These are phyloP conservation scores for Cetoscarus ocellatus DNA, from an alignment of 2,797 vertebrate genomes.

Conservation along the genomic window DNA sequence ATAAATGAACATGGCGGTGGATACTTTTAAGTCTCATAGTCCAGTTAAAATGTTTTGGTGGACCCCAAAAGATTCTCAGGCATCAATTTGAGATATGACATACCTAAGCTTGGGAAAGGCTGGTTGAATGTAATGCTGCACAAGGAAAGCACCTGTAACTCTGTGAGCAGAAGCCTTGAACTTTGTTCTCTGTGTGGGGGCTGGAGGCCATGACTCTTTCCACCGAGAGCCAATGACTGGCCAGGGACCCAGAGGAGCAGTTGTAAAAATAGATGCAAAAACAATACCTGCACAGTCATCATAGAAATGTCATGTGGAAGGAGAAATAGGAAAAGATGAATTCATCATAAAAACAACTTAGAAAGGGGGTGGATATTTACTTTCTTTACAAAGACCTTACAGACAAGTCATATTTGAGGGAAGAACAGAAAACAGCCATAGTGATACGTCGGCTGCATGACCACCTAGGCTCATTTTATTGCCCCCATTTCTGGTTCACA, in stretches of 20 bases:
- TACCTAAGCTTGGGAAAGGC: not conserved
- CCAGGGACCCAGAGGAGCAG: conserved; percentile 64
- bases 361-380: not conserved
- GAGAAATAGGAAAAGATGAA: conserved; percentile 52
- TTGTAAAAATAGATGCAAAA: conserved; percentile 81
- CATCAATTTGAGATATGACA: no score
- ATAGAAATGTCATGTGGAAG: conserved; percentile 37
- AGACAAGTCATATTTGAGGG: conserved; percentile 31
- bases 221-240: conserved; percentile 68
- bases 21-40: no score
- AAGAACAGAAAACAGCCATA: conserved; percentile 50
- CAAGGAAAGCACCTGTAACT: conserved; percentile 76
- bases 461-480: conserved; percentile 67
- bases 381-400: not conserved
- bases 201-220: conserved; percentile 50
- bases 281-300: conserved; percentile 64
- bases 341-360: conserved; percentile 18
- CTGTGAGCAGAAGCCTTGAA: conserved; percentile 48
- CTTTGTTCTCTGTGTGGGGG: conserved; percentile 72
- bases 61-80: no score
- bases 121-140: conserved; percentile 6
- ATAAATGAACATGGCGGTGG: no score
- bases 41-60: no score
- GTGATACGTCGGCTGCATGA: conserved; percentile 44
- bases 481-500: conserved; percentile 53